Conservation (phyloP, 2,113 vertebrate genomes). For the Seriola quinqueradiata region DNA sequence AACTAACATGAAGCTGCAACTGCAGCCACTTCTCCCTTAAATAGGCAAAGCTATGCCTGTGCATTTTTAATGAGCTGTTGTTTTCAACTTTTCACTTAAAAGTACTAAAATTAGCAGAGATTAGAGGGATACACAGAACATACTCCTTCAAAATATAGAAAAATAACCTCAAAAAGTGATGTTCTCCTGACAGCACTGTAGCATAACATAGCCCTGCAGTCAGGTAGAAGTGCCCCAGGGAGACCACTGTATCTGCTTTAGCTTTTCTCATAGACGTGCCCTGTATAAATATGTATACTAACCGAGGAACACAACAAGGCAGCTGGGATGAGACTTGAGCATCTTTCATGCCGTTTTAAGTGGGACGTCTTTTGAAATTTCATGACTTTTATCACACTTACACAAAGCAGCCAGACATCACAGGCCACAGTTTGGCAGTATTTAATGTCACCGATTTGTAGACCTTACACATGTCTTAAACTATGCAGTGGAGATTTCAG, state of each 20-base stretch:
- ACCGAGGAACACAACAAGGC: conserved; percentile 5
- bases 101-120: conserved; percentile 8
- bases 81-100: conserved; percentile 14
- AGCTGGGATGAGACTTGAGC: conserved; percentile 28
- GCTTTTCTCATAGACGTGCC: conserved; percentile 14
- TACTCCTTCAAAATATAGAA: neutral
- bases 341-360: conserved; percentile 23
- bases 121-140: neutral
- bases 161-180: neutral
- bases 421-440: conserved; percentile 26
- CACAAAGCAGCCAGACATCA: conserved; percentile 39
- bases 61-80: conserved; percentile 18
- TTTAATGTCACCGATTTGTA: conserved; percentile 46
- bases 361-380: conserved; percentile 13
- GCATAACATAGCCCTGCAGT: neutral
- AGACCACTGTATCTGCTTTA: conserved; percentile 10
- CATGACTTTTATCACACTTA: conserved; percentile 35
- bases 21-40: neutral
- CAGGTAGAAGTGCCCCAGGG: neutral
- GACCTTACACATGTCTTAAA: conserved; percentile 52
- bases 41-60: neutral
- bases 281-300: neutral
- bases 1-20: neutral
- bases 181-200: neutral
- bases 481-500: conserved; percentile 49